Evolutionary conservation across 2,797 vertebrate species (phyloP), one percentile per base, ranked within the genome.

Genomic region (Champsocephalus gunnari): DNA sequence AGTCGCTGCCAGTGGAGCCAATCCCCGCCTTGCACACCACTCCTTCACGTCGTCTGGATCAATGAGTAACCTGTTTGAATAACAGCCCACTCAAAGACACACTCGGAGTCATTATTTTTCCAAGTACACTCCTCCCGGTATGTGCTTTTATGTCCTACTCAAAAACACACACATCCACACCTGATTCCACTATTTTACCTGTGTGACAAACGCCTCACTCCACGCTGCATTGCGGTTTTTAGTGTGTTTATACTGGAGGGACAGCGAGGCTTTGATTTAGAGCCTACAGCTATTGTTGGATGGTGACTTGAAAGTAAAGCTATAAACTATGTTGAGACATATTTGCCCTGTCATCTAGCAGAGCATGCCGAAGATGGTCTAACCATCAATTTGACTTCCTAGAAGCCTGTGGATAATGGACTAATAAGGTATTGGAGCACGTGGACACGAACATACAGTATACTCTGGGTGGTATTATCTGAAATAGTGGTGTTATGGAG

Each of bases 261-360:
- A 38, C 67, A 79, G 76, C 1, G 16, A 12, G 5, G 67, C 91
- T 89, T 85, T 88, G 89, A 90, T 87, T 90, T 50, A 11, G 38
- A 73, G 90, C 88, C 87, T 82, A 41, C 67, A 93, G 90, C 86
- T 79, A 79, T 90, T 92, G 90, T 91, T 88, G 56, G 74, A 88
- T 87, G 87, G 76, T 54, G 87, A 89, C 89, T 88, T 94, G 62
- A 93, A 93, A 93, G 92, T 82, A 50, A 8, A 84, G 77, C 88
- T 84, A 86, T 93, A 93, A 94, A 92, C 90, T 83, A 66, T 87
- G 89, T 86, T 80, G 87, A 92, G 88, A 91, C 85, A 87, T 90
- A 91, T 91, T 92, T 81, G 43, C 92, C 92, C 90, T 93, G 92
- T 93, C 87, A 93, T 93, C 92, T 88, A 57, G 87, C 74, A 72